A percentile compares a stretch with the other conserved stretches of the same genome.
Conservation (phyloP, 2,113 vertebrate species). For the Laticauda laticaudata region DNA sequence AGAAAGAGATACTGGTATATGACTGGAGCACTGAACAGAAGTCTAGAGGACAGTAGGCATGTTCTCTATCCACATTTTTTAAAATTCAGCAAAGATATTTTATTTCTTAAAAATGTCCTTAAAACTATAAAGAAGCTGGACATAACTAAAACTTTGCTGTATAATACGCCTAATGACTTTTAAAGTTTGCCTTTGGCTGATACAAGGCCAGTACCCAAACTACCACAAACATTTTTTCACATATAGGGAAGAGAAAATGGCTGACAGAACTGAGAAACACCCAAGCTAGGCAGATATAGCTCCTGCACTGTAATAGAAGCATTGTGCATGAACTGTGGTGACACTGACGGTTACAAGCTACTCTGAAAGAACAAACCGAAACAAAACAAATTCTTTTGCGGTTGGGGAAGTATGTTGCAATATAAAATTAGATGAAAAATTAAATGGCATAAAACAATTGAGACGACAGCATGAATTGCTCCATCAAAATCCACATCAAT, state of each 20-base stretch:
- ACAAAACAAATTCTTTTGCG: background rate
- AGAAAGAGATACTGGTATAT: background rate
- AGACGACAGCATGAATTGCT: background rate
- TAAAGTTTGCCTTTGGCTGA: background rate
- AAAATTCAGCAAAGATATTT: background rate
- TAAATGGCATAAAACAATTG: background rate
- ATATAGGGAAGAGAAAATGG: background rate
- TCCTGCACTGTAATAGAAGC: background rate
- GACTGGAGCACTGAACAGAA: background rate
- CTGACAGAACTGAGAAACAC: background rate
- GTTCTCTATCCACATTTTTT: background rate
- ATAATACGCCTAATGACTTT: background rate
- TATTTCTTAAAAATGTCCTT: background rate
- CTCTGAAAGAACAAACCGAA: background rate
- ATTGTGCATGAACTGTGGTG: background rate
- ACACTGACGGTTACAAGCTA: background rate
- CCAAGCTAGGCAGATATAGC: background rate
- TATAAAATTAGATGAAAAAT: background rate
- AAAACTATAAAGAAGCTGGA: background rate
- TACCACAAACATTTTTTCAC: background rate
- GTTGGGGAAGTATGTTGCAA: background rate
- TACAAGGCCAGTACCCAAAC: background rate
- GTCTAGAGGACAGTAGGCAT: background rate
- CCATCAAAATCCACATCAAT: background rate
- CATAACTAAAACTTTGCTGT: background rate